Conservation (phyloP, 2,113 vertebrate genomes). For the Trematocara variabile region DNA sequence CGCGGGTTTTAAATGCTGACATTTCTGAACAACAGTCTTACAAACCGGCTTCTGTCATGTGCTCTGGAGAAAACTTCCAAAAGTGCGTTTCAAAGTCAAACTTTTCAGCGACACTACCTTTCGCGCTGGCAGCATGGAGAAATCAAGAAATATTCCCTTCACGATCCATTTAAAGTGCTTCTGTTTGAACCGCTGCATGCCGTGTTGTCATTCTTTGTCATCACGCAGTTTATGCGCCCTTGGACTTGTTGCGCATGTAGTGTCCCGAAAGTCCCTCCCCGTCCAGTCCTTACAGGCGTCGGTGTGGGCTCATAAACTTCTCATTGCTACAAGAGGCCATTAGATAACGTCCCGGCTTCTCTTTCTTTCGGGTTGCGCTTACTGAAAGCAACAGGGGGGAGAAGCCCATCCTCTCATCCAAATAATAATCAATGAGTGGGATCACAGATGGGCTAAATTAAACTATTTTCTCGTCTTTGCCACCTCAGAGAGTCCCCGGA, state of each 20-base stretch:
- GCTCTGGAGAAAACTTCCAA: not conserved
- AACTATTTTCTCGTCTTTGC: not conserved
- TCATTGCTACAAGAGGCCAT: not conserved
- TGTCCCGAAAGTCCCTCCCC: constrained; percentile 52
- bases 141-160: not conserved
- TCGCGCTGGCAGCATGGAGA: not conserved
- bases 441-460: not conserved
- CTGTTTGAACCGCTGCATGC: not conserved
- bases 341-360: not conserved
- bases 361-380: not conserved
- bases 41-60: not conserved
- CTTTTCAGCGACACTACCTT: not conserved
- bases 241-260: constrained; percentile 45
- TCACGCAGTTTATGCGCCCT: constrained; percentile 5
- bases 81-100: constrained; percentile 14
- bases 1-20: not conserved
- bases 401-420: not conserved
- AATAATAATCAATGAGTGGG: not conserved
- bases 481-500: not conserved
- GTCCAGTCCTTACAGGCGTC: not conserved
- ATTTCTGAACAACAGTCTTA: not conserved
- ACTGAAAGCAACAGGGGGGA: not conserved
- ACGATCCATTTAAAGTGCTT: not conserved
- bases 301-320: not conserved
- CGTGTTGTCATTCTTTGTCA: constrained; percentile 11